phyloP scores from a whole-genome alignment of 2,797 vertebrate genomes.

The Calcarius lapponicus region DNA sequence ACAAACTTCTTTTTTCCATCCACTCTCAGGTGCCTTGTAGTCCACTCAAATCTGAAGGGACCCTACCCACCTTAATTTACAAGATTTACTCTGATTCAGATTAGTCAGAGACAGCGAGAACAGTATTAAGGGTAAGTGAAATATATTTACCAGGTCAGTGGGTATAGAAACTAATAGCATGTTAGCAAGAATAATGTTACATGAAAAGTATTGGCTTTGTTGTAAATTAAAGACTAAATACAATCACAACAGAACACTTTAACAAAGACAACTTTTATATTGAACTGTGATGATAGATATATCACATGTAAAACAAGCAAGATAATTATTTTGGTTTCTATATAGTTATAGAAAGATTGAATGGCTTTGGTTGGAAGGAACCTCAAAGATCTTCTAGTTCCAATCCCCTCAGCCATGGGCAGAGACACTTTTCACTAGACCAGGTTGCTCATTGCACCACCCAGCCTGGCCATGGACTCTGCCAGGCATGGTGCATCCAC shows the following conservation, averaged over 20 bases:
- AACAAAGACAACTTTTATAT: conserved; percentile 51
- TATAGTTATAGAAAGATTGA: neutral
- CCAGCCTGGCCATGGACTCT: too few species aligned
- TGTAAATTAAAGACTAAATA: conserved; percentile 54
- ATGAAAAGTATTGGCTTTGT: neutral
- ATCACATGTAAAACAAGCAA: conserved; percentile 52
- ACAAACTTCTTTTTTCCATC: neutral
- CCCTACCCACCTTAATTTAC: neutral
- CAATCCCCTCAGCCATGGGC: neutral
- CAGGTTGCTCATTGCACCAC: too few species aligned
- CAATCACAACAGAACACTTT: conserved; percentile 15
- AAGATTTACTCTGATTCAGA: neutral
- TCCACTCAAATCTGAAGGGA: neutral
- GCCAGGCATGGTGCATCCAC: too few species aligned
- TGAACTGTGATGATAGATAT: conserved; percentile 44
- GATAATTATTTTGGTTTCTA: conserved; percentile 48
- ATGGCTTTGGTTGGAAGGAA: neutral
- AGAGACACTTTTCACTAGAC: too few species aligned
- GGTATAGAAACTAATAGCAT: neutral
- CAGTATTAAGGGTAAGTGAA: neutral
- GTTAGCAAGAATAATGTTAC: neutral
- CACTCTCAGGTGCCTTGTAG: neutral
- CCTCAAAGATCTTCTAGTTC: neutral
- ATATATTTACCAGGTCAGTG: neutral
- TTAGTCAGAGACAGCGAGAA: neutral